Evolutionary conservation across 2,888 invertebrate genomes (phyloP).

Genomic region (Holacanthella duospinosa): DNA sequence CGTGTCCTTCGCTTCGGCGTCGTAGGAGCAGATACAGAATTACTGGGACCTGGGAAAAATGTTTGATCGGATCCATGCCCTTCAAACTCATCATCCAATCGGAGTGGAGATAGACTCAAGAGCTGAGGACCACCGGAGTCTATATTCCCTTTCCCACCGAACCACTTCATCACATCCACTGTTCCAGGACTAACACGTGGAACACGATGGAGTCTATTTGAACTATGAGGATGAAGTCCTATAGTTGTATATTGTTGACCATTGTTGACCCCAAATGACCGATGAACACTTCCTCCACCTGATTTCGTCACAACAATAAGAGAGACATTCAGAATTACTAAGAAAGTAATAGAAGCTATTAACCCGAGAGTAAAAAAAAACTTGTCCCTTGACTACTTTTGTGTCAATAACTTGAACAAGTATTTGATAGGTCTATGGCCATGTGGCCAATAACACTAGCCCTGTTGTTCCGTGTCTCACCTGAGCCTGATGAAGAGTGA

Average conservation of each 20-base stretch:
- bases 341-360: too few species aligned
- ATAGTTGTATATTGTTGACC: neutral
- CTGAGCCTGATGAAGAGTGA: neutral
- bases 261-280: neutral
- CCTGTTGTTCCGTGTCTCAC: too few species aligned
- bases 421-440: too few species aligned
- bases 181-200: neutral
- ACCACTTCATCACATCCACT: conserved; percentile 33
- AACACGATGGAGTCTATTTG: neutral
- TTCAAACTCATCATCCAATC: conserved; percentile 34
- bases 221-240: neutral
- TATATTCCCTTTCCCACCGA: conserved; percentile 39
- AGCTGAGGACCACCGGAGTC: conserved; percentile 49
- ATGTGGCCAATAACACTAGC: too few species aligned
- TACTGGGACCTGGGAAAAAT: neutral
- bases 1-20: conserved; percentile 29
- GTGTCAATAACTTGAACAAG: too few species aligned
- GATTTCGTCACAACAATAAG: too few species aligned
- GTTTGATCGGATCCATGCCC: neutral
- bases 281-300: neutral
- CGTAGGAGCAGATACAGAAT: conserved; percentile 27
- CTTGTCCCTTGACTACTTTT: too few species aligned
- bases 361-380: too few species aligned
- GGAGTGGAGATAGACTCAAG: conserved; percentile 45
- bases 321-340: neutral